These are phyloP conservation scores for Marmota monax DNA, from an alignment of 2,113 vertebrate genomes.

Conservation along the genomic window DNA sequence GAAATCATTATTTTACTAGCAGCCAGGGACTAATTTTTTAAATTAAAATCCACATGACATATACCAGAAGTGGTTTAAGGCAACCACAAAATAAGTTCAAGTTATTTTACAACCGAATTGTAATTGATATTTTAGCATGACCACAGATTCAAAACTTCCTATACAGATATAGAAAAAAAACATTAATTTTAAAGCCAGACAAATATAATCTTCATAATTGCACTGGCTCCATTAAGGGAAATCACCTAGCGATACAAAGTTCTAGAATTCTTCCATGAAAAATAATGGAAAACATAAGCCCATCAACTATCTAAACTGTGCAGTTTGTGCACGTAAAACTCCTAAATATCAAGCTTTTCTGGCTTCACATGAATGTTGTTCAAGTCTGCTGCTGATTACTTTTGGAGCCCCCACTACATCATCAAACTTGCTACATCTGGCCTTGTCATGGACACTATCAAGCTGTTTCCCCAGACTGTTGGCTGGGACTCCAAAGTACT, in stretches of 20 bases:
- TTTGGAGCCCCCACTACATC: not conserved
- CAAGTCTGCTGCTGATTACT: not conserved
- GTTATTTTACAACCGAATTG: not conserved
- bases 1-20: not conserved
- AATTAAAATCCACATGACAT: not conserved
- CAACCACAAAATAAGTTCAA: not conserved
- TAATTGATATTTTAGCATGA: not conserved
- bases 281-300: not conserved
- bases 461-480: conserved; percentile 37
- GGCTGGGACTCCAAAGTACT: conserved; percentile 42
- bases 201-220: not conserved
- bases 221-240: not conserved
- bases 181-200: not conserved
- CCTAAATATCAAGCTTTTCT: not conserved
- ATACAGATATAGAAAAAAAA: not conserved
- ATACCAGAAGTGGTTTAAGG: not conserved
- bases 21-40: not conserved
- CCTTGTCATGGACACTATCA: not conserved
- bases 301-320: not conserved
- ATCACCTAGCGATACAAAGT: not conserved
- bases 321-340: not conserved
- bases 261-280: conserved; percentile 20
- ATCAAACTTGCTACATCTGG: conserved; percentile 6
- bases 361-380: not conserved
- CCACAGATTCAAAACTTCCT: not conserved